These are phyloP conservation scores for Agelastica alni DNA, from an alignment of 2,888 invertebrate genomes.

Conservation along the genomic window DNA sequence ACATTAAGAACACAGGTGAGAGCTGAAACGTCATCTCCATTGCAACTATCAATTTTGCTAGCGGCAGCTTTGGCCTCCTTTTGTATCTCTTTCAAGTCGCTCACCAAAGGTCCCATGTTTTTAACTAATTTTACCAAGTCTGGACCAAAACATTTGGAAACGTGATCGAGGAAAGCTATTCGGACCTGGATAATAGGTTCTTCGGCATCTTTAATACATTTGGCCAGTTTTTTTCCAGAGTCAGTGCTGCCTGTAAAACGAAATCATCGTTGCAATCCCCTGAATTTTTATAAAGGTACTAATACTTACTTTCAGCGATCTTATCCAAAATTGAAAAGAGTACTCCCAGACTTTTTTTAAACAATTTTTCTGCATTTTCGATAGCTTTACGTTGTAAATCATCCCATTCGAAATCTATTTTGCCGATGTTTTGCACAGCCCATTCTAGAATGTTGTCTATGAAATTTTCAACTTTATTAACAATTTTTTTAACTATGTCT, in stretches of 20 bases:
- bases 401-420: background rate
- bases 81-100: background rate
- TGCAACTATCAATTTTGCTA: background rate
- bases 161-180: background rate
- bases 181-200: background rate
- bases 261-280: no score
- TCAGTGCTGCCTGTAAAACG: background rate
- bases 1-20: background rate
- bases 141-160: background rate
- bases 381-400: background rate
- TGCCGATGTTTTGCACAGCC: background rate
- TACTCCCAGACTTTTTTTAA: background rate
- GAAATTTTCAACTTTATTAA: background rate
- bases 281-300: no score
- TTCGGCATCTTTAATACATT: background rate
- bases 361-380: background rate
- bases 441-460: background rate
- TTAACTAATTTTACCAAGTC: background rate
- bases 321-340: background rate
- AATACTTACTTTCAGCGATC: background rate
- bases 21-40: background rate
- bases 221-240: background rate
- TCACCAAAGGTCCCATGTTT: background rate
- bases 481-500: conserved; percentile 4
- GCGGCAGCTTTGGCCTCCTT: background rate